phyloP scores from a whole-genome alignment of 2,113 vertebrate genomes.

The Rhinichthys klamathensis region DNA sequence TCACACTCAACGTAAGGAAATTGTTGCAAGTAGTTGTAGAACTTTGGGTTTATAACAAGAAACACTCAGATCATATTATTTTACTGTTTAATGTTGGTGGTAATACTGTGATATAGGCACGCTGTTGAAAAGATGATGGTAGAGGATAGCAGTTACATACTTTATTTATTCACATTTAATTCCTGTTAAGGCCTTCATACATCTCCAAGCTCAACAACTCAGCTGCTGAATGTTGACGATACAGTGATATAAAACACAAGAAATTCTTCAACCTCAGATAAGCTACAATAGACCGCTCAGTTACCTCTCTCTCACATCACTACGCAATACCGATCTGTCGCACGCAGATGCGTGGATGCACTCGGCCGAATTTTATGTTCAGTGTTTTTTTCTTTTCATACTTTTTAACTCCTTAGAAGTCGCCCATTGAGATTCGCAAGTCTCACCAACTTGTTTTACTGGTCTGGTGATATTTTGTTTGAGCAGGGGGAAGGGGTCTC shows the following conservation, averaged over 20 bases:
- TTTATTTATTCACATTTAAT: conserved; percentile 25
- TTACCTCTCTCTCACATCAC: conserved; percentile 77
- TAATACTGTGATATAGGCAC: conserved; percentile 44
- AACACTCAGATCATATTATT: neutral
- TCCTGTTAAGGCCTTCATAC: conserved; percentile 31
- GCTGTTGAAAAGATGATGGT: conserved; percentile 6
- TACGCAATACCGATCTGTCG: conserved; percentile 76
- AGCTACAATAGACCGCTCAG: conserved; percentile 76
- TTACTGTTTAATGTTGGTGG: conserved; percentile 7
- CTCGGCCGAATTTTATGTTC: conserved; percentile 59
- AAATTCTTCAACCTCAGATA: conserved; percentile 73
- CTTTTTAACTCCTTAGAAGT: conserved; percentile 44
- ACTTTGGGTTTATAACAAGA: neutral
- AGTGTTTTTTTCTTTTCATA: conserved; percentile 29
- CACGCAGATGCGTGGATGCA: conserved; percentile 64
- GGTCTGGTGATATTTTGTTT: conserved; percentile 59
- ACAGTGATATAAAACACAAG: conserved; percentile 56
- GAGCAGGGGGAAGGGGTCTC: neutral
- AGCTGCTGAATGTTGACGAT: conserved; percentile 60
- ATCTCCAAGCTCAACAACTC: conserved; percentile 49
- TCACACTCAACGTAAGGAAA: conserved; percentile 26
- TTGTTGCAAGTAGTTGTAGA: neutral
- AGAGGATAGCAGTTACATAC: conserved; percentile 13
- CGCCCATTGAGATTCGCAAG: conserved; percentile 15
- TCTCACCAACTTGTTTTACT: conserved; percentile 56